A percentile compares a stretch with the other conserved stretches of the same genome.
Conservation (phyloP, 2,797 vertebrate species). For the Hydrocynus forskahlii region DNA sequence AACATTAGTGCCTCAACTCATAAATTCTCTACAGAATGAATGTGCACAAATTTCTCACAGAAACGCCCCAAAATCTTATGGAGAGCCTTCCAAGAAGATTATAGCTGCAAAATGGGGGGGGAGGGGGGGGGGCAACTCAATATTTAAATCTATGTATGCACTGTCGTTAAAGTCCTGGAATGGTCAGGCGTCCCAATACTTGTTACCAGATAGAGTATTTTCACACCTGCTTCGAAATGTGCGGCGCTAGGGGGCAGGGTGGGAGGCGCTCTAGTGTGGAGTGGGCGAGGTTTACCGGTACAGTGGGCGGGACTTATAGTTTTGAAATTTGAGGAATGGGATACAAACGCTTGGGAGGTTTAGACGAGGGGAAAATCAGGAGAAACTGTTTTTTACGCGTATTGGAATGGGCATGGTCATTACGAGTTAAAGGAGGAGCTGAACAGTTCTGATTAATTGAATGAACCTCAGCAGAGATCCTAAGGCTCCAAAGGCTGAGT, state of each 20-base stretch:
- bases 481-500: neutral
- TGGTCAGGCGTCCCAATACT: too few species aligned
- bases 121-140: too few species aligned
- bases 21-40: too few species aligned
- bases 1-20: too few species aligned
- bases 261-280: neutral
- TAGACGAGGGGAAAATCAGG: neutral
- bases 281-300: neutral
- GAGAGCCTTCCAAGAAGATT: too few species aligned
- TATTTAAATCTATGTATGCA: too few species aligned
- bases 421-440: neutral
- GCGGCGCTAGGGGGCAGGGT: slow-evolving; percentile 36
- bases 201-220: too few species aligned
- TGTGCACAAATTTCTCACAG: too few species aligned
- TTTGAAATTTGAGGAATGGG: slow-evolving; percentile 45
- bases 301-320: neutral
- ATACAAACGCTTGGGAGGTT: neutral
- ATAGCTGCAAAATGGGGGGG: too few species aligned
- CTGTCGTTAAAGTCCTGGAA: too few species aligned
- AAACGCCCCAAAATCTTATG: too few species aligned
- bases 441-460: neutral
- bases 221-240: too few species aligned
- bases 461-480: neutral
- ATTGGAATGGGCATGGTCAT: neutral
- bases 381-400: neutral